Evolutionary conservation across 1,140 invertebrate species (phyloP), one percentile per base, ranked within the genome.

Genomic region (Chironomus tepperi): DNA sequence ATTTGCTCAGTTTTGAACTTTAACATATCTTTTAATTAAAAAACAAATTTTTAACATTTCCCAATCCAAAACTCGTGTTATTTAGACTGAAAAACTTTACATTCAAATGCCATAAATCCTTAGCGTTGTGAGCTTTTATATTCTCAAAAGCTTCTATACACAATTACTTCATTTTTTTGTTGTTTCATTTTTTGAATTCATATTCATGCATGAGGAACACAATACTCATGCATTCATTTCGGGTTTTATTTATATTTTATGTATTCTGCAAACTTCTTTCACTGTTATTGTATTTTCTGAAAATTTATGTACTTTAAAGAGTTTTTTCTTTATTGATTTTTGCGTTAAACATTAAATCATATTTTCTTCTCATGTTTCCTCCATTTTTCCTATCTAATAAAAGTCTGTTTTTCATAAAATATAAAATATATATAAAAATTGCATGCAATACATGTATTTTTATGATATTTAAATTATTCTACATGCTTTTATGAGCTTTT

Each of bases 381-480:
- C 5, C 1, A 12, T 34, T 34, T 34, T 57, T 57, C 47, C 47
- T 57, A 34, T 34, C 24, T 1, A 57, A 57, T 57, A 57, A n/a
- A 57, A 57, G 47, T 57, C 47, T 57, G 12, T 34, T 12, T n/a
- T 57, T 5, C n/a, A n/a, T 57, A 57, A n/a, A 57, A n/a, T n/a
- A n/a, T n/a, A n/a, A n/a, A n/a, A 57, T 57, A 57, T 57, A 57
- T 57, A 57, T n/a, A n/a, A n/a, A 47, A 10, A 9, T 47, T 10
- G 43, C n/a, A 12, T 57, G 12, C 47, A 57, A 12, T 15, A 57
- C n/a, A 57, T 12, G 47, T 57, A 12, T 57, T 57, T 57, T 57
- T 57, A 15, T 15, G 47, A 57, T 57, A 57, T 57, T 57, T 57
- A 57, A 57, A 57, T 57, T 57, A 57, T 57, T 57, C n/a, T 57